A percentile compares a stretch with the other conserved stretches of the same genome.
Conservation (phyloP, 92 coral and sea anemone species). For the Porites lobata region DNA sequence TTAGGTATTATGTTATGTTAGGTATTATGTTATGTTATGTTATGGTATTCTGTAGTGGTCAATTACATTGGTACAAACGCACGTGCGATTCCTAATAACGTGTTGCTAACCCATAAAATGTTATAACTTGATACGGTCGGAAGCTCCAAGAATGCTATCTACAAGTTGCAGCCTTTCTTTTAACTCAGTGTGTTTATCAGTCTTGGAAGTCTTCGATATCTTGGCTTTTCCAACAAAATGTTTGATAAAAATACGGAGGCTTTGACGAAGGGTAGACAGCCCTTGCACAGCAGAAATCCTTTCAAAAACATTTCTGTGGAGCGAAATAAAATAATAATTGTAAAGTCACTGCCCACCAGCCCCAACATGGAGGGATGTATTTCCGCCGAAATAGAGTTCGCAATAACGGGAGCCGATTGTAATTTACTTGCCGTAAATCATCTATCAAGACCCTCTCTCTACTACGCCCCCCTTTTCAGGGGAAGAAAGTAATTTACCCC, state of each 20-base stretch:
- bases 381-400: too few species aligned
- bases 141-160: constrained; percentile 53
- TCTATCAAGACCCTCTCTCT: too few species aligned
- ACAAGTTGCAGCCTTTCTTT: constrained; percentile 42
- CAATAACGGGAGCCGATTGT: too few species aligned
- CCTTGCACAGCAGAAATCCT: constrained; percentile 73
- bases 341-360: neutral
- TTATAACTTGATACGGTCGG: constrained; percentile 48
- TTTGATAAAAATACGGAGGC: constrained; percentile 79
- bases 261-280: constrained; percentile 76
- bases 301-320: constrained; percentile 75
- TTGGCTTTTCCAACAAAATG: constrained; percentile 73
- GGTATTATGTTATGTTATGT: too few species aligned
- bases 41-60: too few species aligned
- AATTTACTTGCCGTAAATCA: too few species aligned
- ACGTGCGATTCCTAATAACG: neutral
- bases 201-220: constrained; percentile 24
- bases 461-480: too few species aligned
- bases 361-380: too few species aligned
- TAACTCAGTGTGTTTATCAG: neutral
- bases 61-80: neutral
- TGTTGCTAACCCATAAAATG: neutral
- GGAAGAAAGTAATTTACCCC: too few species aligned
- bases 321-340: neutral
- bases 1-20: too few species aligned